These are phyloP conservation scores for Lepeophtheirus nordmannii DNA, from an alignment of 2,888 invertebrate genomes.

Conservation along the genomic window DNA sequence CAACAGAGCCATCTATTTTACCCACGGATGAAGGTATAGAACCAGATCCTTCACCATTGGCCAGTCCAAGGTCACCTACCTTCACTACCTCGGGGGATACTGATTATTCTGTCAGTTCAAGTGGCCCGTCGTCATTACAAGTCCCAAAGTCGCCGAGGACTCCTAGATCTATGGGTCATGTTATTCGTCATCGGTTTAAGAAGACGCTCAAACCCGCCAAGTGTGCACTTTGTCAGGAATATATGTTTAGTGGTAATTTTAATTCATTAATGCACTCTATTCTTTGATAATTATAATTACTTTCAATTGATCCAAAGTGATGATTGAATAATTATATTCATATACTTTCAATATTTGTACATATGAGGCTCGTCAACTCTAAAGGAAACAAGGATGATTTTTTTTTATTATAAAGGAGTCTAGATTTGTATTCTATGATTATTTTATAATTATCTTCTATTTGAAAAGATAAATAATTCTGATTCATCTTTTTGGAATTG, in stretches of 20 bases:
- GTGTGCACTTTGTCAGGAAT: constrained; percentile 76
- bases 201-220: constrained; percentile 74
- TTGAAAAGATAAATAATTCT: too few species aligned
- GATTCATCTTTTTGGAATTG: too few species aligned
- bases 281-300: background rate
- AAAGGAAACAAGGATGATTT: too few species aligned
- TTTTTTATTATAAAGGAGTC: too few species aligned
- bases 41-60: background rate
- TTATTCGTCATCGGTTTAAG: constrained; percentile 74
- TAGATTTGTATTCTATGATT: too few species aligned
- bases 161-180: constrained; percentile 58
- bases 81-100: background rate
- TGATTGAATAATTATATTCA: too few species aligned
- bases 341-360: too few species aligned
- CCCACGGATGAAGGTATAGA: constrained; percentile 37
- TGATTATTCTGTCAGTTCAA: background rate
- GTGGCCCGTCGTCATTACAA: background rate
- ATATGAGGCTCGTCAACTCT: too few species aligned
- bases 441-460: too few species aligned
- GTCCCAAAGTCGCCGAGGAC: constrained; percentile 56
- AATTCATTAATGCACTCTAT: background rate
- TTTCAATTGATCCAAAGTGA: background rate
- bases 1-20: constrained; percentile 48
- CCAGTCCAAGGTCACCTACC: constrained; percentile 10
- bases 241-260: constrained; percentile 57